Percentiles rank a stretch among this genome's conserved stretches.
Evolutionary conservation across 2,113 vertebrate genomes (phyloP).

Genomic region (Microcebus griseorufus): DNA sequence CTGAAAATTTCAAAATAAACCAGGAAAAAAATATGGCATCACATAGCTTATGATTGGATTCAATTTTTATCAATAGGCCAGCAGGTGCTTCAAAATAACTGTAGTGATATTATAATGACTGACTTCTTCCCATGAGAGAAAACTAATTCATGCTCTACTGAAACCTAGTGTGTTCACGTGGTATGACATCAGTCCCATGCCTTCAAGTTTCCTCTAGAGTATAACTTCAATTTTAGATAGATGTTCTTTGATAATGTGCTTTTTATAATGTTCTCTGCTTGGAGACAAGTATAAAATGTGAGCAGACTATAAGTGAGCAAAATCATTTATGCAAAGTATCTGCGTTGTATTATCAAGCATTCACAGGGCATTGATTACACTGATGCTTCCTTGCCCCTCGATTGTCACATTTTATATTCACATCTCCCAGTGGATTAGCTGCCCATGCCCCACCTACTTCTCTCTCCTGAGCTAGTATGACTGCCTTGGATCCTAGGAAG

Average conservation of each 20-base stretch:
- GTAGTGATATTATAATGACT: background rate
- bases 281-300: background rate
- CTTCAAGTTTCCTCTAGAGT: background rate
- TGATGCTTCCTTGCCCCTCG: background rate
- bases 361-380: background rate
- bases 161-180: background rate
- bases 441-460: background rate
- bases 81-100: background rate
- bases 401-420: background rate
- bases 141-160: background rate
- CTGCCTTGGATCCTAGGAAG: background rate
- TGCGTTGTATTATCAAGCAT: background rate
- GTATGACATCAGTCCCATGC: background rate
- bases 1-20: constrained; percentile 11
- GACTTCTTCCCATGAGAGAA: background rate
- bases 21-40: background rate
- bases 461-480: background rate
- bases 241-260: background rate
- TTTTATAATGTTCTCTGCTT: constrained; percentile 3
- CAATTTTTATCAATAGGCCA: background rate
- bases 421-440: background rate
- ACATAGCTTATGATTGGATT: background rate
- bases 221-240: constrained; percentile 30
- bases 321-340: background rate
- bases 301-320: background rate